Conservation (phyloP, 92 coral and sea anemone species). For the Actinernus sp. region DNA sequence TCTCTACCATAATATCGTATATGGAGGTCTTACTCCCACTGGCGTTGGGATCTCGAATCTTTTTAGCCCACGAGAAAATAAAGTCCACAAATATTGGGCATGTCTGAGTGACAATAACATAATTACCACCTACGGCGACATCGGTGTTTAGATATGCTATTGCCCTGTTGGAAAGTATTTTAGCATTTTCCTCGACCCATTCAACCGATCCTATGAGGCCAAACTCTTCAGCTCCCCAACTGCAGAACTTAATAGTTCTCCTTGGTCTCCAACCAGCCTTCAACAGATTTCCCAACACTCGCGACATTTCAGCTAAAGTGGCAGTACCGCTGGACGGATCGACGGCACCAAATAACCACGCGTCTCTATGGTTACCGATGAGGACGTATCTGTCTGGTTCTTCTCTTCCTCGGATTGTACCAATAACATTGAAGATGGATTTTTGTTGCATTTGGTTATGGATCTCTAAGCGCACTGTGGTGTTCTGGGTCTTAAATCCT, state of each 20-base stretch:
- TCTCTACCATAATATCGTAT: constrained; percentile 66
- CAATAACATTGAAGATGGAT: constrained; percentile 84
- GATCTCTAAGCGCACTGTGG: constrained; percentile 70
- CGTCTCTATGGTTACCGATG: constrained; percentile 83
- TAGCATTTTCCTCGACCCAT: constrained; percentile 73
- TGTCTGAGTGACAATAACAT: constrained; percentile 43
- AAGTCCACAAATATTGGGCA: constrained; percentile 66
- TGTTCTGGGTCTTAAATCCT: constrained; percentile 66
- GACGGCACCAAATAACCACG: constrained; percentile 71
- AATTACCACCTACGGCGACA: constrained; percentile 76
- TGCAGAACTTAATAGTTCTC: constrained; percentile 80
- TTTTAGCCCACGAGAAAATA: constrained; percentile 59
- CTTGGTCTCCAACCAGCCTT: constrained; percentile 80
- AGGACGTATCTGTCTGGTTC: constrained; percentile 81
- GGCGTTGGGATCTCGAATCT: constrained; percentile 61
- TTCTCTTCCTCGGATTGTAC: constrained; percentile 74
- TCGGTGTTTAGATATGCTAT: constrained; percentile 81
- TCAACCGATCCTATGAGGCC: constrained; percentile 75
- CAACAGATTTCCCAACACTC: constrained; percentile 68
- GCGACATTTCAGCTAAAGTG: constrained; percentile 69
- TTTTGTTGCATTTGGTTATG: constrained; percentile 53
- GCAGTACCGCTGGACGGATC: constrained; percentile 85
- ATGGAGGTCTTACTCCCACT: constrained; percentile 29
- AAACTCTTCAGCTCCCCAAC: constrained; percentile 87
- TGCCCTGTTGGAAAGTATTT: constrained; percentile 61